Conservation (phyloP, 2,888 invertebrate genomes). For the Itoplectis maculator region DNA sequence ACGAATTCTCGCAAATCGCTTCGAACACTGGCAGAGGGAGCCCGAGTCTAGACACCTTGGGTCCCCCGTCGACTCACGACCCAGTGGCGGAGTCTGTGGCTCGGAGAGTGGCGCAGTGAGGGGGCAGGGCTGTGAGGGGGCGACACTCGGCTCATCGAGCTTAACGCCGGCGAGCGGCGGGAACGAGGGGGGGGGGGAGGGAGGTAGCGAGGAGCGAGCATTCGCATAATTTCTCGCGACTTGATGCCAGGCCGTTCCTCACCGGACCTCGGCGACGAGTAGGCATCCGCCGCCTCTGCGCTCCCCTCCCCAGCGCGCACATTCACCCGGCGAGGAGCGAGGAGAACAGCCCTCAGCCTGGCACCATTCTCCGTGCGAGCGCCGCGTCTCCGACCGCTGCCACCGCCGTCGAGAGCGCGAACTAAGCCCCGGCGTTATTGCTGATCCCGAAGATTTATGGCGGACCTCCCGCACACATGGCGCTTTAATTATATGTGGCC, state of each 20-base stretch:
- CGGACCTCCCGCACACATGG: constrained; percentile 82
- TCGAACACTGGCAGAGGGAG: constrained; percentile 77
- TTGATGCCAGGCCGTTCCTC: constrained; percentile 79
- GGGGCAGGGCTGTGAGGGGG: too few species aligned
- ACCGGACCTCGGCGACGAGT: constrained; percentile 69
- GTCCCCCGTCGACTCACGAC: constrained; percentile 67
- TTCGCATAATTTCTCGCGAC: constrained; percentile 80
- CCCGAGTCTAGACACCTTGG: constrained; percentile 79
- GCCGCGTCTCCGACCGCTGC: constrained; percentile 50
- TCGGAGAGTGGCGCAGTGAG: neutral
- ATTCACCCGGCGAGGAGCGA: constrained; percentile 29
- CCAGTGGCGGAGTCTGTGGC: constrained; percentile 29
- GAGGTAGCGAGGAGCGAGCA: constrained; percentile 16
- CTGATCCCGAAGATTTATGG: constrained; percentile 83
- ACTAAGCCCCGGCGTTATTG: constrained; percentile 79
- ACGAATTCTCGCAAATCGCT: constrained; percentile 81
- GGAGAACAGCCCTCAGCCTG: constrained; percentile 70
- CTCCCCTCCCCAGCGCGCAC: too few species aligned
- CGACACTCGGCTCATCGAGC: constrained; percentile 4
- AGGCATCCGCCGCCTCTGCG: constrained; percentile 31
- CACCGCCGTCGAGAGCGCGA: constrained; percentile 60
- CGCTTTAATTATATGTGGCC: constrained; percentile 83
- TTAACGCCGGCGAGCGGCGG: constrained; percentile 15
- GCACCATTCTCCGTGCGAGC: constrained; percentile 49
- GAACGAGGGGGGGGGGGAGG: too few species aligned